Percentiles rank a stretch among this genome's conserved stretches.
These are phyloP conservation scores for Himantopus leucocephalus DNA, from an alignment of 2,113 vertebrate genomes.

Conservation along the genomic window DNA sequence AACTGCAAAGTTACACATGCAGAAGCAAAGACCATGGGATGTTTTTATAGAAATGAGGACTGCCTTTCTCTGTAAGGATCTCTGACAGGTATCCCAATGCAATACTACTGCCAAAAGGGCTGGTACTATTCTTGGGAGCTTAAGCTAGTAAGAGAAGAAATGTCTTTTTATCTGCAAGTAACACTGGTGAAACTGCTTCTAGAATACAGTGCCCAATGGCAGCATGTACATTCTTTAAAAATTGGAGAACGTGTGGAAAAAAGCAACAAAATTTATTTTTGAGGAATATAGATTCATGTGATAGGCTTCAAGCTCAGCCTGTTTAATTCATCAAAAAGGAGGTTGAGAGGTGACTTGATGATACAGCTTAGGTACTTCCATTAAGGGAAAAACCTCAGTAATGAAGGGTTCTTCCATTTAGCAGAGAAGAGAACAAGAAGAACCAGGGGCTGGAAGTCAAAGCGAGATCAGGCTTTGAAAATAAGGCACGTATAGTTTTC, in stretches of 20 bases:
- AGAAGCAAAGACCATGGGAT: neutral
- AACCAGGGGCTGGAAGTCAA: neutral
- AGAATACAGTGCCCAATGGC: neutral
- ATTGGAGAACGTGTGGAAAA: neutral
- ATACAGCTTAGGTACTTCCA: neutral
- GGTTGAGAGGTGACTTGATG: neutral
- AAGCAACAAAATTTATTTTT: neutral
- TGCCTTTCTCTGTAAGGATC: neutral
- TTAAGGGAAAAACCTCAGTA: accelerated
- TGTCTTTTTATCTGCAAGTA: neutral
- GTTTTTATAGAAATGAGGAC: neutral
- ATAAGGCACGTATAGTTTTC: neutral
- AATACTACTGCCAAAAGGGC: neutral
- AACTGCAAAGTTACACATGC: neutral
- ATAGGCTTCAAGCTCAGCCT: neutral
- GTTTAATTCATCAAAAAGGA: neutral
- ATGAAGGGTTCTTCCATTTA: neutral
- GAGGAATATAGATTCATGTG: neutral
- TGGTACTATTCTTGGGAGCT: neutral
- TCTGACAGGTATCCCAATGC: neutral
- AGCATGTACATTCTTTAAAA: neutral
- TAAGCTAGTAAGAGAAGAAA: neutral
- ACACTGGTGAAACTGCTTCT: neutral
- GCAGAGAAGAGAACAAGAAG: neutral
- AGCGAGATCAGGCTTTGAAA: neutral